Evolutionary conservation across 92 coral and sea anemone genomes (phyloP), one percentile per base, ranked within the genome.

Genomic region (Isaurus tuberculatus): DNA sequence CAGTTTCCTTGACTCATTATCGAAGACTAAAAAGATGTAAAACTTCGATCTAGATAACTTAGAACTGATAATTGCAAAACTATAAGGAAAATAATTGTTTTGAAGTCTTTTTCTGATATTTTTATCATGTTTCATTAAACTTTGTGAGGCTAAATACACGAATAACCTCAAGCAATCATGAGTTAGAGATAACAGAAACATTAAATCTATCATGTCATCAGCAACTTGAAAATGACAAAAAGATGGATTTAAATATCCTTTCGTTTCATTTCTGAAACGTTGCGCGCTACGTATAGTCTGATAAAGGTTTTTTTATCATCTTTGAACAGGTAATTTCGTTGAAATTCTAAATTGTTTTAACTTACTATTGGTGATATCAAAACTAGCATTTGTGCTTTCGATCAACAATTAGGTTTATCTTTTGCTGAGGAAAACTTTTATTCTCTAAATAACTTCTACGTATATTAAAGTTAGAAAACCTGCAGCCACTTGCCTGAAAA

Each of bases 161-260:
- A 33, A 13, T 33, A 25, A 34, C 81, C 70, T 77, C 8, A 77
- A 77, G 70, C 49, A 43, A 8, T 60, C 58, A 32, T 25, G 48
- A 34, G 8, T 57, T 36, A 1, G n/a, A 17, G 37, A 31, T 5
- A 48, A 16, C 26, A 26, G 31, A 58, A 22, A 8, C 60, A 63
- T 63, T 25, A n/a, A 17, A 77, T 57, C 67, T 17, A 14, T 32
- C 26, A 34, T 58, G 25, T 10, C 36, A 58, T 77, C 70, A 77
- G 36, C 82, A 43, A 60, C 34, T 77, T 17, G 69, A 25, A 33
- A 77, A 58, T 4, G 55, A 6, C 70, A 3, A 58, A 17, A 74
- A 30, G 65, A 66, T 40, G 51, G 46, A 51, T 48, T n/a, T 16
- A 34, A 43, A 51, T 74, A 43, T 74, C n/a, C 31, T 25, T 25